These are phyloP conservation scores for Fregetta grallaria DNA, from an alignment of 2,113 vertebrate genomes.

Conservation along the genomic window DNA sequence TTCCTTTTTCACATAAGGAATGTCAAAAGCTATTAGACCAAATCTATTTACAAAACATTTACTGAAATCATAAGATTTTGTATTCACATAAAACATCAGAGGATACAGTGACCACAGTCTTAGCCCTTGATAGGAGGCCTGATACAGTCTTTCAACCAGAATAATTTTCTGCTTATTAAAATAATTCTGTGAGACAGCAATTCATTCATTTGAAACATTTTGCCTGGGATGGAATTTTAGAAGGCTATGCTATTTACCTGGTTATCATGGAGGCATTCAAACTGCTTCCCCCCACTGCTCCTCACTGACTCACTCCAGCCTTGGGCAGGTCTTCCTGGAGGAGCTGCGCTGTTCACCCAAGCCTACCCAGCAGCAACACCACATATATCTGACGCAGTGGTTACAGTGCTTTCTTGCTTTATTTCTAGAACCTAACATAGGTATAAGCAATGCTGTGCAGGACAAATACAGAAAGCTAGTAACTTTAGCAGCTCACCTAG, in stretches of 20 bases:
- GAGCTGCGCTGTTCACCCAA: not conserved
- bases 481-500: not conserved
- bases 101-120: not conserved
- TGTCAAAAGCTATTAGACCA: slow-evolving; percentile 31
- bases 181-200: not conserved
- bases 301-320: not conserved
- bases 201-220: not conserved
- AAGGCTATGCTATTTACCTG: not conserved
- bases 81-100: not conserved
- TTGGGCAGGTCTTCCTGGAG: not conserved
- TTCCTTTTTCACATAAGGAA: slow-evolving; percentile 25
- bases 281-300: accelerated
- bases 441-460: not conserved
- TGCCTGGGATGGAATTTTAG: not conserved
- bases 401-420: not conserved
- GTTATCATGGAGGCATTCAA: not conserved
- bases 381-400: accelerated
- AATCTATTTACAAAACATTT: slow-evolving; percentile 51
- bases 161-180: not conserved
- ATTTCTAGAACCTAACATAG: not conserved
- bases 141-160: not conserved
- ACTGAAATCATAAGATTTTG: not conserved
- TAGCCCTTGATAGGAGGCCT: not conserved
- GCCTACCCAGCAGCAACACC: not conserved
- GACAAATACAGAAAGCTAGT: not conserved